phyloP scores from a whole-genome alignment of 1,140 invertebrate species.

The Arion vulgaris region DNA sequence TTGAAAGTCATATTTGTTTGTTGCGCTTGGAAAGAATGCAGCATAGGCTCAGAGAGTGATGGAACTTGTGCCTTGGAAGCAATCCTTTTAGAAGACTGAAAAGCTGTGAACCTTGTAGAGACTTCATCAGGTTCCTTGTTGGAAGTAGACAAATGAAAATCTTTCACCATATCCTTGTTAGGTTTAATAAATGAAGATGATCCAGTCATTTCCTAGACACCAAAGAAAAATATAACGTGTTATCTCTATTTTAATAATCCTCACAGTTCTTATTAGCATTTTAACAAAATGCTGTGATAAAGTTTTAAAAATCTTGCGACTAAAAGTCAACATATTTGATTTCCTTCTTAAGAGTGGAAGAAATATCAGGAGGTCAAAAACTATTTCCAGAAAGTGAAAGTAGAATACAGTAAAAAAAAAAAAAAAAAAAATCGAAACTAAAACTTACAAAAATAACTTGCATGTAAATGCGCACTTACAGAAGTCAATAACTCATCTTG shows the following conservation, averaged over 20 bases:
- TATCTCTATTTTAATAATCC: no score
- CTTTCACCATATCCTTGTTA: neutral
- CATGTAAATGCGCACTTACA: neutral
- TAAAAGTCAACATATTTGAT: no score
- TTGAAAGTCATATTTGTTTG: neutral
- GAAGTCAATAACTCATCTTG: neutral
- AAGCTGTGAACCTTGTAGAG: neutral
- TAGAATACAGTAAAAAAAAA: no score
- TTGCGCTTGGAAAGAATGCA: constrained; percentile 20
- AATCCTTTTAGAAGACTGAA: neutral
- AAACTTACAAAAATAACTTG: neutral
- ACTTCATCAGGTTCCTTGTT: neutral
- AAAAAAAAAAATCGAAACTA: no score
- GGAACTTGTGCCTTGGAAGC: constrained; percentile 7
- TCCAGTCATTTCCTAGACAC: neutral
- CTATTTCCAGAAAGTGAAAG: no score
- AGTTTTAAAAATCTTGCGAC: no score
- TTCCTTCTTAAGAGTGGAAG: no score
- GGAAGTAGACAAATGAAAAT: neutral
- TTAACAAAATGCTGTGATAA: no score
- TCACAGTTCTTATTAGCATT: no score
- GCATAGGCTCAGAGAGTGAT: constrained; percentile 27
- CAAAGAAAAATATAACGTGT: neutral
- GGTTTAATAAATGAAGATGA: neutral
- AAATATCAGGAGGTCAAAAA: no score